Base-by-base conservation (phyloP, 2,888 invertebrate genomes). In the Melitaea athalia region DNA sequence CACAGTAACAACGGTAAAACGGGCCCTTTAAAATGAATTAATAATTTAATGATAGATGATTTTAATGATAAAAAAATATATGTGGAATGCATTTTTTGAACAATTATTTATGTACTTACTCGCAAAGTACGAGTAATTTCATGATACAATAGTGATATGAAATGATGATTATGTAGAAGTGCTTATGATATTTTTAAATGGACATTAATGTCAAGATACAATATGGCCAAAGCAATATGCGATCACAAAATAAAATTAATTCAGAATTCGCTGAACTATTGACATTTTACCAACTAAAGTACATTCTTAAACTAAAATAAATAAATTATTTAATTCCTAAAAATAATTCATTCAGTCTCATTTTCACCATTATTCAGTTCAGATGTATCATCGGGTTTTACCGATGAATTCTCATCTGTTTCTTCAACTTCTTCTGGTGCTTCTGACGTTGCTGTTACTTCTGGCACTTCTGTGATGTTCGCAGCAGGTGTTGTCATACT, bases 261-360 rank as follows among this genome's bases (percentile, higher is more conserved):
- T 57, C 57, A 49, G 15, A 52, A 14, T 0, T 12, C 12, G 45
- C 11, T 6, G 0, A 10, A 7, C 7, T 12, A 5, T 55, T 55
- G 53, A 55, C n/a, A 33, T 55, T 33, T 14, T 14, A 2, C 12
- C 17, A 31, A 33, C 55, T 57, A 42, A 52, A 24, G 1, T n/a
- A 49, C 15, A 47, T 31, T 60, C 57, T 66, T 64, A 72, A 42
- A 49, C 63, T 68, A 66, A 61, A 66, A 59, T 67, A 71, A 71
- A 63, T 64, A 69, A 52, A 59, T 67, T 24, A 31, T 59, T 52
- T 12, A 50, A 14, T 38, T 45, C 5, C 17, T 45, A 17, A 17
- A 31, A 57, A 52, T 31, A 24, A 31, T 12, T 78, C 72, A 85
- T 74, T 88, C 84, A 82, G 87, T 89, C 83, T 88, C 88, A 81